These are phyloP conservation scores for Bilobella aurantiaca DNA, from an alignment of 1,140 invertebrate genomes.

Conservation along the genomic window DNA sequence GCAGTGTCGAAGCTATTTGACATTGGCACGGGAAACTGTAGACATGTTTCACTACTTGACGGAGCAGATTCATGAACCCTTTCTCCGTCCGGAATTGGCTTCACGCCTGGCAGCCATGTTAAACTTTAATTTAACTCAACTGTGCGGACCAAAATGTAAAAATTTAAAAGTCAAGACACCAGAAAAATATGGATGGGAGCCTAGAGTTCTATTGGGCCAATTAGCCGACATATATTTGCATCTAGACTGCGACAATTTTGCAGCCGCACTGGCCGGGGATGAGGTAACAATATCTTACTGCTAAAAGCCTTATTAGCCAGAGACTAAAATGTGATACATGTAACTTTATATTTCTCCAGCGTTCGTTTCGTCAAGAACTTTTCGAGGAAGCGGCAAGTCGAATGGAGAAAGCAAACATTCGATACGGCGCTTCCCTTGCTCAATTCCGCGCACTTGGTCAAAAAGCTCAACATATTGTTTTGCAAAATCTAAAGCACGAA, in stretches of 20 bases:
- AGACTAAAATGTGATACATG: background rate
- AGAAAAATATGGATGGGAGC: conserved; percentile 87
- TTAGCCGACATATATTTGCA: conserved; percentile 94
- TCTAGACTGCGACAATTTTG: conserved; percentile 82
- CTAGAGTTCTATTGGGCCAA: conserved; percentile 74
- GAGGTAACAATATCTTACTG: conserved; percentile 51
- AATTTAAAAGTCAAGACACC: conserved; percentile 93
- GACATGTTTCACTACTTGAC: conserved; percentile 98
- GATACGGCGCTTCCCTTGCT: conserved; percentile 68
- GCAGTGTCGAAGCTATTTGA: conserved; percentile 87
- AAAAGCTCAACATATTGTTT: conserved; percentile 64
- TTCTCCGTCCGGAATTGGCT: conserved; percentile 80
- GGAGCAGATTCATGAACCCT: conserved; percentile 84
- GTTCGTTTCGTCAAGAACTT: conserved; percentile 83
- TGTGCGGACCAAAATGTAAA: conserved; percentile 95
- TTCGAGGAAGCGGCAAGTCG: conserved; percentile 78
- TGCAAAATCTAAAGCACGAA: conserved; percentile 72
- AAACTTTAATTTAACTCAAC: conserved; percentile 91
- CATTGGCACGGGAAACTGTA: conserved; percentile 87
- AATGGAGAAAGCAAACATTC: conserved; percentile 69
- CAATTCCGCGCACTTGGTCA: conserved; percentile 68
- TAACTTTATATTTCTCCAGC: conserved; percentile 44
- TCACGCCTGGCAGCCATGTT: conserved; percentile 92
- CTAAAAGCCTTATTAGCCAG: conserved; percentile 3
- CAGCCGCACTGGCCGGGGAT: conserved; percentile 74